Evolutionary conservation across 2,888 invertebrate genomes (phyloP), one percentile per base, ranked within the genome.

Genomic region (Miltochrista miniata): DNA sequence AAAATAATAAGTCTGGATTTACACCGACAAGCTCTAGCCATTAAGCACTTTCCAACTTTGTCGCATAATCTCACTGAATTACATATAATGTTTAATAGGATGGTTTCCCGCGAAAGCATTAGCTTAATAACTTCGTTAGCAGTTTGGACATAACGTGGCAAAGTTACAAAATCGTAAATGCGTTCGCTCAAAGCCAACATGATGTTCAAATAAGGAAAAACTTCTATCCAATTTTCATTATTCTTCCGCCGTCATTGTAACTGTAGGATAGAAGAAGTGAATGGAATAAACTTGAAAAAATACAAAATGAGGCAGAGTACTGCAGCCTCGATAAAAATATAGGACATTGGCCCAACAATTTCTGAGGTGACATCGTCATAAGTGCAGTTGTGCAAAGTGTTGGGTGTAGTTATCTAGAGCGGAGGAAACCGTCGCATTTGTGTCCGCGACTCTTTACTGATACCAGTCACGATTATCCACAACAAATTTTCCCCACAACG

Each of bases 61-160:
- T 60, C 60, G 60, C 37, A 57, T 54, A 63, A 66, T 54, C 56
- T 51, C 49, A 53, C 31, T 52, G 49, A 61, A 61, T 56, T 54
- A 58, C 47, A 48, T 35, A 29, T 40, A 56, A 54, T 69, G 62
- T 51, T 62, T 54, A 54, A 54, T 54, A 50, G 44, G 47, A 46
- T 42, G 55, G 48, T 46, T 49, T 43, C 38, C 40, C 42, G 45
- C 54, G 33, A 43, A 66, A 65, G 61, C 59, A 66, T 60, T 59
- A 66, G 64, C 60, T 63, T 60, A 59, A 24, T 61, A 66, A 68
- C 62, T 64, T 59, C 51, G 63, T 64, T 59, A 60, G 61, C 66
- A 56, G 51, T 68, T 66, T 34, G 47, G 50, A 48, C 54, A 68
- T 68, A 60, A 64, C 48, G 59, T 66, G 59, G 55, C 47, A 41